Base-by-base conservation (phyloP, 2,113 vertebrate genomes). In the Periophthalmodon schlosseri region DNA sequence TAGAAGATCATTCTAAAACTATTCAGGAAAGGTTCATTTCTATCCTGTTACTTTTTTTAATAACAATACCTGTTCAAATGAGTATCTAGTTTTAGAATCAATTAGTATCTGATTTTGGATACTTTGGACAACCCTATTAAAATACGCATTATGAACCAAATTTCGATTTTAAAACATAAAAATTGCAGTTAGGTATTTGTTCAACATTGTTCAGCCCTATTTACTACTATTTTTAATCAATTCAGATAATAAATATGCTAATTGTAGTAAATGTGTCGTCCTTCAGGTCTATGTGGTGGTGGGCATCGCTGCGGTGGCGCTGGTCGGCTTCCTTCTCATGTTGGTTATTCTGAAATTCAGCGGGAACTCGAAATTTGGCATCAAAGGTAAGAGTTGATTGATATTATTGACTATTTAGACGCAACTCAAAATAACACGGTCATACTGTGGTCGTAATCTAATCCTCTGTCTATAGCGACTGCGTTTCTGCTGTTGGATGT, bases 281-380 rank as follows among this genome's bases (percentile, higher is more conserved):
- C 13, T 34, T 74, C 84, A 99, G 97, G 96, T 99, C 34, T 99
- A 98, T 18, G 96, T 98, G 81, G 96, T 99, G 70, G 96, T 99
- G 82, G 96, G 96, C 70, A 98, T 98, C 70, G 96, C 98, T 0
- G 97, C 95, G 66, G 91, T 99, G 39, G 97, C 96, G 46, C 97
- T 97, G 87, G 96, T 95, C 34, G 97, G 96, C 78, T 95, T 99
- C 86, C 93, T 99, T 70, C 93, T 98, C 80, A 97, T 99, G 94
- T 89, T 99, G 71, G 94, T 98, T 85, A 95, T 99, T 86, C 95
- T 99, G 82, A 99, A 97, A 89, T 96, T 98, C 87, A 97, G 97
- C 86, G 96, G 96, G 72, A 97, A 98, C 77, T 98, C 98, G 54
- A 99, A 99, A 89, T 99, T 99, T 92, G 97, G 97, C 86, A 97